phyloP scores from a whole-genome alignment of 2,888 invertebrate genomes.

The Plagodis pulveraria region DNA sequence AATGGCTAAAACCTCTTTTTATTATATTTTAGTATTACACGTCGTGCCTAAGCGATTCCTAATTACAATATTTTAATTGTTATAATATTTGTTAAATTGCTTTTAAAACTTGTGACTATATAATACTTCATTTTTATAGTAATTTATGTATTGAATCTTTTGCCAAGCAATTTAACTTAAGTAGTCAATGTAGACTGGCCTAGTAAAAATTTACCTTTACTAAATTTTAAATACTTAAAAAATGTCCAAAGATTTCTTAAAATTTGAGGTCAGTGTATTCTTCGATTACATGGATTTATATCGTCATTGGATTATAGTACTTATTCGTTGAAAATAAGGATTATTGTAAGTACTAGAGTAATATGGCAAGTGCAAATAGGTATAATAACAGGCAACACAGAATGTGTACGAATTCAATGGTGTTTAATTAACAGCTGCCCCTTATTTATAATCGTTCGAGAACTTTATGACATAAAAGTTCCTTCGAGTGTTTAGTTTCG shows the following conservation, averaged over 20 bases:
- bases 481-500: no score
- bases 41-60: conserved; percentile 18
- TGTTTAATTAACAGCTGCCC: no score
- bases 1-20: conserved; percentile 19
- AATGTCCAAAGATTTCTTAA: conserved; percentile 40
- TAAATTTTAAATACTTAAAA: conserved; percentile 28
- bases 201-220: conserved; percentile 35
- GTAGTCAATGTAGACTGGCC: conserved; percentile 34
- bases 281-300: conserved; percentile 30
- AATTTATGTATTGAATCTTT: conserved; percentile 29
- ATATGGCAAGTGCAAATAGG: conserved; percentile 12
- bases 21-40: conserved; percentile 21
- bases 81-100: conserved; percentile 33
- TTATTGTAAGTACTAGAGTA: conserved; percentile 2
- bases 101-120: conserved; percentile 17
- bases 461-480: no score
- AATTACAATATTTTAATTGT: conserved; percentile 30
- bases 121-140: conserved; percentile 30
- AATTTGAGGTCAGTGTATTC: conserved; percentile 38
- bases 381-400: no score
- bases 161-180: conserved; percentile 33
- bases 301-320: conserved; percentile 30
- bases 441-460: no score
- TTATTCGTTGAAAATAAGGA: conserved; percentile 25
- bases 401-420: no score